Conservation (phyloP, 1,140 invertebrate species). For the Drosophila prosaltans region DNA sequence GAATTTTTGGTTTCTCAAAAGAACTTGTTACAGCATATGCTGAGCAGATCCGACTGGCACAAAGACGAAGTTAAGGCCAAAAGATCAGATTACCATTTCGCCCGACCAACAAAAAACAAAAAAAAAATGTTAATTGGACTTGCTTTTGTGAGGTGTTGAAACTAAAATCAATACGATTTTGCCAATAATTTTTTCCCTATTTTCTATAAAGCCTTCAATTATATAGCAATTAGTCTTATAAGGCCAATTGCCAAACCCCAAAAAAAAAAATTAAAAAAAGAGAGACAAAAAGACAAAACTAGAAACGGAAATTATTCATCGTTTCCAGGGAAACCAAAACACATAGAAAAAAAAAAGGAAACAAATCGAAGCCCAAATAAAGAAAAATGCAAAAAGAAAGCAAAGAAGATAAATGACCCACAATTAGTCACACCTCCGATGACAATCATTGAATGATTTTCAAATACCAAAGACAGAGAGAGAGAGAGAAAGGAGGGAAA, state of each 20-base stretch:
- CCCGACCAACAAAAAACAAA: too few species aligned
- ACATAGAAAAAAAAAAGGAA: slow-evolving; percentile 34
- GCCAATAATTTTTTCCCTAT: background rate
- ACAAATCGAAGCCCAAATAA: slow-evolving; percentile 20
- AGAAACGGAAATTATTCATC: slow-evolving; percentile 75
- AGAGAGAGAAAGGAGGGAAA: background rate
- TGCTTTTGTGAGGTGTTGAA: background rate
- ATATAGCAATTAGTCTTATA: slow-evolving; percentile 66
- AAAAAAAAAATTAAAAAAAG: slow-evolving; percentile 25
- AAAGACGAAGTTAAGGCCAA: slow-evolving; percentile 1
- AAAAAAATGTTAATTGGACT: slow-evolving; percentile 2
- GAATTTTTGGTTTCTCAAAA: slow-evolving; percentile 12
- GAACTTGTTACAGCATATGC: background rate
- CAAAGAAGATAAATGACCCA: slow-evolving; percentile 78
- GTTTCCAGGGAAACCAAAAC: slow-evolving; percentile 64
- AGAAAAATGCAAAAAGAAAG: slow-evolving; percentile 36
- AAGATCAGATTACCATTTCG: slow-evolving; percentile 2
- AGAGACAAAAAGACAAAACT: slow-evolving; percentile 3
- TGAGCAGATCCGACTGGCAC: background rate
- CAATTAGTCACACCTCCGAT: slow-evolving; percentile 82
- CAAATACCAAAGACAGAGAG: slow-evolving; percentile 34
- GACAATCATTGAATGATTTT: slow-evolving; percentile 77
- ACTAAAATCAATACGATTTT: background rate
- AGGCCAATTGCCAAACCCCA: slow-evolving; percentile 41
- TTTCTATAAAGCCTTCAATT: slow-evolving; percentile 45